Conservation (phyloP, 2,113 vertebrate species). For the Hystrix cristata region DNA sequence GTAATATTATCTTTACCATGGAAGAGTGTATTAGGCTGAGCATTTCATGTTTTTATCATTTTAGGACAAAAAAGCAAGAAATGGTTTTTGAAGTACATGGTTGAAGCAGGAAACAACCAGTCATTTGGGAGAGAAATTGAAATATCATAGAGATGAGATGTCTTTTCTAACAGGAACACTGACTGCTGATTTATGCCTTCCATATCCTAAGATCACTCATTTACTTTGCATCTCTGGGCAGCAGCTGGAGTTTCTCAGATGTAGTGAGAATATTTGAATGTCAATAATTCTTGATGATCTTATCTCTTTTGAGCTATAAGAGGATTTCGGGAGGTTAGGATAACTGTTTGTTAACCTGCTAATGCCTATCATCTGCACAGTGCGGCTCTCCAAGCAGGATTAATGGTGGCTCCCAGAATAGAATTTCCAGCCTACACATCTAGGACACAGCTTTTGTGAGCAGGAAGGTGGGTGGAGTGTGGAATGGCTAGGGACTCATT, state of each 20-base stretch:
- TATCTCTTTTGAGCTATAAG: background rate
- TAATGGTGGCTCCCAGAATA: slow-evolving; percentile 62
- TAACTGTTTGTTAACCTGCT: background rate
- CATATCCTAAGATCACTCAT: background rate
- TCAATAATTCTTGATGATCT: background rate
- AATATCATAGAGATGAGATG: background rate
- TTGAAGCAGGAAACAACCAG: background rate
- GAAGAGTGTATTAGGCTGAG: background rate
- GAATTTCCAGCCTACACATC: slow-evolving; percentile 37
- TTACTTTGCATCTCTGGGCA: background rate
- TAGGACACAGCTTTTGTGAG: slow-evolving; percentile 26
- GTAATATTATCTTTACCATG: background rate
- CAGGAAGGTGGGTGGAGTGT: slow-evolving; percentile 79
- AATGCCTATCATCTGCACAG: background rate
- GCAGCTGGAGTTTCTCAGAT: background rate
- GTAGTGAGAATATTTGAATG: background rate
- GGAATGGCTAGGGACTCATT: slow-evolving; percentile 37
- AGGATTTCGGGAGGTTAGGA: background rate
- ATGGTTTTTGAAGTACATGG: background rate
- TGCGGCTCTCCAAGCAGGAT: slow-evolving; percentile 30
- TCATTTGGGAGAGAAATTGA: background rate
- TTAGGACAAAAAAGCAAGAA: slow-evolving; percentile 27
- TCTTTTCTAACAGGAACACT: background rate
- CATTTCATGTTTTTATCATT: background rate
- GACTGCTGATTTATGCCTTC: background rate